Evolutionary conservation across 2,113 vertebrate genomes (phyloP).

Genomic region (Nycticebus coucang): DNA sequence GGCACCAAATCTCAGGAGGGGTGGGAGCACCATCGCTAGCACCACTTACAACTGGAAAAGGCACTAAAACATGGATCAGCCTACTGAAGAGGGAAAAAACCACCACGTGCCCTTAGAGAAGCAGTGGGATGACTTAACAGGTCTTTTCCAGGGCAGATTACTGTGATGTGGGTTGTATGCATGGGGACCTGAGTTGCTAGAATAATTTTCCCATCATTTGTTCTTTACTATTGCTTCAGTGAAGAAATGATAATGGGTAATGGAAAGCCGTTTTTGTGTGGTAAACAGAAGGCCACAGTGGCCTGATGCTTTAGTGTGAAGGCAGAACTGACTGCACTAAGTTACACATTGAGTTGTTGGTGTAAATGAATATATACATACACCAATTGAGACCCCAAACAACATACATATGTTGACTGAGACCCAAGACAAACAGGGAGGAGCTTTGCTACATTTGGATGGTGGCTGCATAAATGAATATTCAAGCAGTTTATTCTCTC

Average conservation of each 20-base stretch:
- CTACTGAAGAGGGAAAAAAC: slow-evolving; percentile 52
- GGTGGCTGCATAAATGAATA: neutral
- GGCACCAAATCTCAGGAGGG: neutral
- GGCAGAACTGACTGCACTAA: neutral
- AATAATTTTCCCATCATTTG: slow-evolving; percentile 61
- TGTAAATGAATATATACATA: neutral
- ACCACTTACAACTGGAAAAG: slow-evolving; percentile 81
- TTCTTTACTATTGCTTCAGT: slow-evolving; percentile 19
- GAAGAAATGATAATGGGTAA: slow-evolving; percentile 48
- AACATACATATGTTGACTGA: neutral
- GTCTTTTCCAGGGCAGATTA: slow-evolving; percentile 72
- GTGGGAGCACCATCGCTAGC: slow-evolving; percentile 74
- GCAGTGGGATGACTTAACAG: slow-evolving; percentile 58
- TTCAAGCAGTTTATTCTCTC: slow-evolving; percentile 12
- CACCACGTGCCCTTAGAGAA: slow-evolving; percentile 57
- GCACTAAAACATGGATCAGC: slow-evolving; percentile 74
- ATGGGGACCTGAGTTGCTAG: slow-evolving; percentile 15
- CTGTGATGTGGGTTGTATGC: neutral
- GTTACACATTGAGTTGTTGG: neutral
- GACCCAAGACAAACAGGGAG: neutral
- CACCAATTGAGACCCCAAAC: neutral
- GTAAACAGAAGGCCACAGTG: neutral
- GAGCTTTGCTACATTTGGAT: neutral
- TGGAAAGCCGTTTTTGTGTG: neutral
- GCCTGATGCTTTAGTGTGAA: neutral